These are phyloP conservation scores for Vireo altiloquus DNA, from an alignment of 2,113 vertebrate genomes.

Conservation along the genomic window DNA sequence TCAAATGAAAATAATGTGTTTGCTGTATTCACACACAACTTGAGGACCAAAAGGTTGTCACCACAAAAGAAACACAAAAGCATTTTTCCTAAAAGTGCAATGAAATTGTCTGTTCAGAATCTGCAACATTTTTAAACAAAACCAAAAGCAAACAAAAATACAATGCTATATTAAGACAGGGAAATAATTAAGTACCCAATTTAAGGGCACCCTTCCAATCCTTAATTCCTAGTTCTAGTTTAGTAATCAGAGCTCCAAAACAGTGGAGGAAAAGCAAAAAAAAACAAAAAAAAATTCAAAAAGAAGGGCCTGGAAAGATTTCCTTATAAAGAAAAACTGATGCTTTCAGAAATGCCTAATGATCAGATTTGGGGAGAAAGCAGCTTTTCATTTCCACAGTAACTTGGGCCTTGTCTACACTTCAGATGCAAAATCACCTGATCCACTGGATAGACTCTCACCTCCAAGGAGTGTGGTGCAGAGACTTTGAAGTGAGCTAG, in stretches of 20 bases:
- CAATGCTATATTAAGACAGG: background rate
- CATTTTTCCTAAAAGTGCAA: background rate
- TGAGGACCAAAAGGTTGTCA: background rate
- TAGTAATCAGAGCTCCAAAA: background rate
- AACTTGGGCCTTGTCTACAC: background rate
- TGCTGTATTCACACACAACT: background rate
- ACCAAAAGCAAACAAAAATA: background rate
- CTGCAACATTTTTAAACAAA: background rate
- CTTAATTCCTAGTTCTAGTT: background rate
- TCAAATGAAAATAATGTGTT: background rate
- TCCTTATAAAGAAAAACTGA: background rate
- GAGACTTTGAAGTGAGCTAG: background rate
- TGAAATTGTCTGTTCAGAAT: background rate
- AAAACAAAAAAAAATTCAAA: too few relatives aligned
- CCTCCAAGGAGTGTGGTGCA: background rate
- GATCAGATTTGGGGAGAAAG: background rate
- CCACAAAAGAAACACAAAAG: background rate
- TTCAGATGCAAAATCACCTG: background rate
- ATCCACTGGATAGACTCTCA: background rate
- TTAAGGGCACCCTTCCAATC: background rate
- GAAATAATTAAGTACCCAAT: background rate
- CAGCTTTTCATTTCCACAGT: background rate
- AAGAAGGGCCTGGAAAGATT: background rate
- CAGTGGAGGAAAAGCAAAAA: background rate
- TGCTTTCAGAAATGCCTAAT: background rate